These are phyloP conservation scores for Mormyrops attenuatus DNA, from an alignment of 2,797 vertebrate genomes.

Conservation along the genomic window DNA sequence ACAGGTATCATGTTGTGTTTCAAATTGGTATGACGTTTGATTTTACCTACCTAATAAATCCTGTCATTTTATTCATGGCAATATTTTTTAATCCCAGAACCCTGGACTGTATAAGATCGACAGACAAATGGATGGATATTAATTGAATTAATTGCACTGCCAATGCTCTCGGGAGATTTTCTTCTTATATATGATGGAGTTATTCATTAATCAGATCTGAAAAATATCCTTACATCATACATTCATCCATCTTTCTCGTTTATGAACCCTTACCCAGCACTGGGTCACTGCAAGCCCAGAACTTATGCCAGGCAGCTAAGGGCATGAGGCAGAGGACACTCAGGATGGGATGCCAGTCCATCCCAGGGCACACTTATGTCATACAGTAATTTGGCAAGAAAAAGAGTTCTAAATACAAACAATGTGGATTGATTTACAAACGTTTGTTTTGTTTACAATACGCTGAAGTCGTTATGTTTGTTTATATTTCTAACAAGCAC, in stretches of 20 bases:
- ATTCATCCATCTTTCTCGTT: not conserved
- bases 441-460: not conserved
- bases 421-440: not conserved
- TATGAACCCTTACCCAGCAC: not conserved
- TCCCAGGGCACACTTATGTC: not conserved
- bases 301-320: not conserved
- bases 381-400: not conserved
- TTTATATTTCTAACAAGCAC: not conserved
- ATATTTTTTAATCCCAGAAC: not conserved
- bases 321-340: not conserved
- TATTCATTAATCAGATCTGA: not conserved
- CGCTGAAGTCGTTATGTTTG: not conserved
- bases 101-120: not conserved
- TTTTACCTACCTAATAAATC: not conserved
- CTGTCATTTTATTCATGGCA: not conserved
- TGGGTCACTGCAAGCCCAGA: not conserved
- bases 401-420: not conserved
- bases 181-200: not conserved
- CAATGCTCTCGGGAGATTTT: not conserved
- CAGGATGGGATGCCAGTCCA: not conserved
- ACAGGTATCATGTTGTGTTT: not conserved
- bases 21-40: not conserved
- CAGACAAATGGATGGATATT: not conserved
- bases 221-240: not conserved
- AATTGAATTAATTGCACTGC: not conserved